Base-by-base conservation (phyloP, 2,888 invertebrate genomes). In the Onthophagus sagittarius region DNA sequence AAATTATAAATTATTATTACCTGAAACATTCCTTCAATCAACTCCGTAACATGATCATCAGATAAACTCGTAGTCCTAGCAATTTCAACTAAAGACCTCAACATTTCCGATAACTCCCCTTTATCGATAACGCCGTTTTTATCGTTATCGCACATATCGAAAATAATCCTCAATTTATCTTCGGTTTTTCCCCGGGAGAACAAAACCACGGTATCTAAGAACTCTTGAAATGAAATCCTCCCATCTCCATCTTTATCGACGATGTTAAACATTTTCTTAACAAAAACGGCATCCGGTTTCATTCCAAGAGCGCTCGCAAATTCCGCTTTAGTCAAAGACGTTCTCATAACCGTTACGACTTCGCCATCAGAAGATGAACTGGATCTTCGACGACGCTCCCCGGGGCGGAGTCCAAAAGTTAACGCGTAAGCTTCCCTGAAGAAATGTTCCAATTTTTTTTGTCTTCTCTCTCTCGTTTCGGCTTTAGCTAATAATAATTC, bases 61-160 rank as follows among this genome's bases (percentile, higher is more conserved):
- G 94, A 92, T 32, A 97, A 85, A 75, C 96, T 96, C 0, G 96
- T 95, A 0, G 97, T 97, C 78, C 96, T 89, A 0, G 97, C 97
- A 73, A 97, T 97, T 85, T 97, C 97, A 0, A 97, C 97, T 32
- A 97, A 86, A 0, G 97, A 97, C 15, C 96, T 88, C 81, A 98
- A 87, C 94, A 98, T 97, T 84, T 97, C 96, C 15, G 95, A 96
- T 15, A 98, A 87, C 82, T 98, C 97, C 0, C 91, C 93, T 81
- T 97, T 97, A 82, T 97, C 97, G 74, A 98, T 98, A 0, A 96
- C 95, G 0, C 97, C 96, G 80, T 96, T 96, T 13, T 95, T 90
- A 82, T 98, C 96, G 79, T 96, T 95, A 83, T 98, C 98, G 81
- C 98, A 98, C 98, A 98, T 98, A 84, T 98, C 96, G 82, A 98